Percentiles rank a stretch among this genome's conserved stretches.
phyloP scores from a whole-genome alignment of 1,140 invertebrate genomes.

The Pogonognathellus flavescens region DNA sequence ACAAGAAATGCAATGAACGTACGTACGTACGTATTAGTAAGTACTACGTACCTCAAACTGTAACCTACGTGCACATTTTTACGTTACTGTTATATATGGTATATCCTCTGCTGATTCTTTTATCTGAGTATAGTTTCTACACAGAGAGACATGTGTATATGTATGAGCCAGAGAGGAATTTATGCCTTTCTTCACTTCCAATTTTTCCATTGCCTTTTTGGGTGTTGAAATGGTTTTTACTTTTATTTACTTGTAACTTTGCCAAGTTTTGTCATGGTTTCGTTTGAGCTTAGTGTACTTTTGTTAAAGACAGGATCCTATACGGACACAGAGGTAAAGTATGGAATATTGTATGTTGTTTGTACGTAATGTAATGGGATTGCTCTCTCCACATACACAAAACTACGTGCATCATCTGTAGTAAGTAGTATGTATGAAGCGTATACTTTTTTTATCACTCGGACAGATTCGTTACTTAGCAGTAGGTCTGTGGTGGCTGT shows the following conservation, averaged over 20 bases:
- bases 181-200: constrained; percentile 48
- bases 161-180: constrained; percentile 43
- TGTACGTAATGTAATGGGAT: constrained; percentile 19
- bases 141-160: neutral
- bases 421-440: constrained; percentile 9
- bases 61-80: no score
- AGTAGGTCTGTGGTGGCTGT: neutral
- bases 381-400: neutral
- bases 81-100: no score
- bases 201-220: constrained; percentile 45
- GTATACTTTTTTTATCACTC: constrained; percentile 26
- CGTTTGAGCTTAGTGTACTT: constrained; percentile 21
- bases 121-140: neutral
- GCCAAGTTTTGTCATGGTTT: constrained; percentile 28
- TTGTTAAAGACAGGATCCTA: constrained; percentile 36
- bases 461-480: neutral
- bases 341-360: constrained; percentile 36
- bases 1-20: no score
- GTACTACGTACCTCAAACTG: no score
- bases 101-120: neutral
- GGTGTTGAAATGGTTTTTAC: constrained; percentile 39
- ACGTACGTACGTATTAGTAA: no score
- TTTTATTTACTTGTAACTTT: constrained; percentile 37
- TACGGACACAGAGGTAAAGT: neutral
- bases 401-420: no score